These are phyloP conservation scores for Lerista edwardsae DNA, from an alignment of 2,797 vertebrate species.

Conservation along the genomic window DNA sequence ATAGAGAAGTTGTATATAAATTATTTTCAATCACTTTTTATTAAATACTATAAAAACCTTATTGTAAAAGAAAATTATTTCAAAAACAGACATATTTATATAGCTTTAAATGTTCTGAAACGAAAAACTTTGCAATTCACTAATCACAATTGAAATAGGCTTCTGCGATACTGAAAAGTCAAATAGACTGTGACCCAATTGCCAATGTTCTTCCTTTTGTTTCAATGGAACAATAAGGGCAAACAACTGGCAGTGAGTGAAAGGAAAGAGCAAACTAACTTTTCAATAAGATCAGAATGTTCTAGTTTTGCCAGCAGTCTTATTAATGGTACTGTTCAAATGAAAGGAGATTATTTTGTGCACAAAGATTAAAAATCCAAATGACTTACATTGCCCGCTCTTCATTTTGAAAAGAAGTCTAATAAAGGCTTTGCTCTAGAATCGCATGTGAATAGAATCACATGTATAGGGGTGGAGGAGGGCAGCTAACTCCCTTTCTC, in stretches of 20 bases:
- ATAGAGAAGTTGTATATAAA: too few relatives aligned
- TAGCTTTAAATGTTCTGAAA: neutral
- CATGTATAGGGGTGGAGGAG: neutral
- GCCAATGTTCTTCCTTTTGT: neutral
- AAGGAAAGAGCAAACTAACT: neutral
- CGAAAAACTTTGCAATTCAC: neutral
- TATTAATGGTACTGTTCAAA: neutral
- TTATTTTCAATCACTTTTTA: too few relatives aligned
- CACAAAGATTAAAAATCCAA: neutral
- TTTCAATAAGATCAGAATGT: neutral
- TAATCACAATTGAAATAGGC: neutral
- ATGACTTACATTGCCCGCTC: neutral
- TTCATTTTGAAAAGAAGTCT: neutral
- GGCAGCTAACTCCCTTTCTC: too few relatives aligned
- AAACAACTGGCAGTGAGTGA: neutral
- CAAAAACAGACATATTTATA: neutral
- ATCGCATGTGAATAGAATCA: neutral
- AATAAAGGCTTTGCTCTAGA: neutral
- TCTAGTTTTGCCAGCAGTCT: neutral
- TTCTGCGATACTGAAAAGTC: neutral
- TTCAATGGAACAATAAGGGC: slow-evolving; percentile 2
- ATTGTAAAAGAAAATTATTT: neutral
- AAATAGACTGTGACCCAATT: neutral
- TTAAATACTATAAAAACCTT: too few relatives aligned
- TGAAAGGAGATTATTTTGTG: neutral